Base-by-base conservation (phyloP, 1,140 invertebrate genomes). In the Fopius arisanus region DNA sequence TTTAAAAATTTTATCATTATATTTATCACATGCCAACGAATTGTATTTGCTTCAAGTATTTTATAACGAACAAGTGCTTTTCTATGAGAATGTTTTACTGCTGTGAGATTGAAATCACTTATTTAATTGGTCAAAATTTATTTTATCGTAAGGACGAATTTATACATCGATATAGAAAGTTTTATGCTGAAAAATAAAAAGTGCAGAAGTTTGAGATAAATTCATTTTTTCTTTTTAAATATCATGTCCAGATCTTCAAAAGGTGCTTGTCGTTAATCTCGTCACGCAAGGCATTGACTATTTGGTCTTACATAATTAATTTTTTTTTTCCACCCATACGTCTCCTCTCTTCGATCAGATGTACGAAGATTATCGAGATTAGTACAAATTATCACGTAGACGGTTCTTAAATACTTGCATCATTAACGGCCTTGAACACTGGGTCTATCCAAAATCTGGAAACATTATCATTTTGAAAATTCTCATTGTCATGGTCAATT, bases 401-500 rank as follows among this genome's bases (percentile, higher is more conserved):
- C 33, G 12, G 9, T 37, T 37, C 63, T 3, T 33, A 66, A n/a
- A 23, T 14, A 21, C 40, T 41, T 12, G 19, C 37, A 14, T 48
- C 16, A 19, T 48, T 48, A 16, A 26, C 23, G n/a, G n/a, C n/a
- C n/a, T n/a, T n/a, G n/a, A n/a, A n/a, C n/a, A n/a, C 26, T 65
- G 14, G 3, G 33, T 31, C 7, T n/a, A 16, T 65, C 14, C 19
- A 5, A 65, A 65, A n/a, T 31, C 28, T 65, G 10, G 14, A 23
- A 12, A 31, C 28, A 62, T 14, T 19, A 37, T 59, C 23, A 54
- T 70, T 59, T 21, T n/a, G 12, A 70, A 70, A 26, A 59, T 12
- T 33, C 14, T 59, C 48, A 62, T 62, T 70, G 51, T 70, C 68
- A 70, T 70, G 68, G 68, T 70, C 28, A 41, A 62, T 62, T 74